phyloP scores from a whole-genome alignment of 2,888 invertebrate species.

The Ditylenchus weischeri region DNA sequence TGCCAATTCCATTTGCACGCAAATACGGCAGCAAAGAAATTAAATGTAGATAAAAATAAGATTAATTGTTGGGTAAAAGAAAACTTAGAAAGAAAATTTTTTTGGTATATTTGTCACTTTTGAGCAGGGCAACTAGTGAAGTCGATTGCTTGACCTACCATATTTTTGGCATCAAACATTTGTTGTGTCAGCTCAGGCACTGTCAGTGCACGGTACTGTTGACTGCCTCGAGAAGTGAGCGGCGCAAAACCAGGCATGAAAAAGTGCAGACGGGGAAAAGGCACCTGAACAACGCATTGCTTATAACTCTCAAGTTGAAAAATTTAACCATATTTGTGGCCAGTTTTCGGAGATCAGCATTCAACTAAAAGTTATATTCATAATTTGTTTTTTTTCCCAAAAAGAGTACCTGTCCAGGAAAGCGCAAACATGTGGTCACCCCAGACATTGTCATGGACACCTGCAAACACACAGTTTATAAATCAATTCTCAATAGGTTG shows the following conservation, averaged over 20 bases:
- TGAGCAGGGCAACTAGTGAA: too few relatives aligned
- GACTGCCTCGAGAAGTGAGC: constrained; percentile 66
- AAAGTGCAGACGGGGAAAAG: constrained; percentile 72
- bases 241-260: constrained; percentile 76
- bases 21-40: too few relatives aligned
- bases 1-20: too few relatives aligned
- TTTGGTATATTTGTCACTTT: too few relatives aligned
- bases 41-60: too few relatives aligned
- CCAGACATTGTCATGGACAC: constrained; percentile 61
- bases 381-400: neutral
- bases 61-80: too few relatives aligned
- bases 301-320: too few relatives aligned
- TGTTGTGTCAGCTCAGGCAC: constrained; percentile 73
- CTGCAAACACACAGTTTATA: too few relatives aligned
- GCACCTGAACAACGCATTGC: constrained; percentile 57
- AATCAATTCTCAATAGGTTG: neutral
- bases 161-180: constrained; percentile 67
- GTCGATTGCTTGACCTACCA: neutral
- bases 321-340: constrained; percentile 76
- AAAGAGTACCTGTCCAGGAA: constrained; percentile 72
- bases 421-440: constrained; percentile 69
- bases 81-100: too few relatives aligned
- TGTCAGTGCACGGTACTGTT: constrained; percentile 64
- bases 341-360: constrained; percentile 74
- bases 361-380: constrained; percentile 41